These are phyloP conservation scores for Montifringilla adamsi DNA, from an alignment of 2,113 vertebrate species.

Conservation along the genomic window DNA sequence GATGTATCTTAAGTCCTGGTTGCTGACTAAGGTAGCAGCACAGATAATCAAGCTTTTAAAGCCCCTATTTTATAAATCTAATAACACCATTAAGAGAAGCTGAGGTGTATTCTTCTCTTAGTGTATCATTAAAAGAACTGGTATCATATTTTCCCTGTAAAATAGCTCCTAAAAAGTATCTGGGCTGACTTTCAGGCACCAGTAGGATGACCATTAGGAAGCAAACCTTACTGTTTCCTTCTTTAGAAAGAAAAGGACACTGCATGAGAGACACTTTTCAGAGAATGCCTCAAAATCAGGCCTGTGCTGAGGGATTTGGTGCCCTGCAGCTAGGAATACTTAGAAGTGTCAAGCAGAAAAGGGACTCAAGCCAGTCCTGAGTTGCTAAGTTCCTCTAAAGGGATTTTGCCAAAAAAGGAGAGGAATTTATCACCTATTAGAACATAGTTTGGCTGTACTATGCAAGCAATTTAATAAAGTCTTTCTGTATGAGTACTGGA, in stretches of 20 bases:
- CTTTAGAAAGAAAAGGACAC: background rate
- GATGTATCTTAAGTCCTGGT: background rate
- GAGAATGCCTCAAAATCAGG: background rate
- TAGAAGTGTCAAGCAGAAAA: background rate
- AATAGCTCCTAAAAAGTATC: background rate
- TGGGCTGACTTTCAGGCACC: background rate
- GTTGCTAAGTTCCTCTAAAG: background rate
- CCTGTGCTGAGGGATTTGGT: background rate
- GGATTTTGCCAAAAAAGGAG: slow-evolving; percentile 21
- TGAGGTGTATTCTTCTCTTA: background rate
- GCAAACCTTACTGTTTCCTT: background rate
- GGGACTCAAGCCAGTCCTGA: background rate
- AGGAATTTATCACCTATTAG: slow-evolving; percentile 5
- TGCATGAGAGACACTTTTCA: background rate
- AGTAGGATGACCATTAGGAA: background rate
- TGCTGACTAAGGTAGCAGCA: background rate
- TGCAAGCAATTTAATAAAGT: background rate
- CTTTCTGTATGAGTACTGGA: background rate
- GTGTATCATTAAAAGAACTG: background rate
- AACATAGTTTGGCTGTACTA: background rate
- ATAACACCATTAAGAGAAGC: background rate
- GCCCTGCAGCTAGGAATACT: background rate
- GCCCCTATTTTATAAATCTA: background rate
- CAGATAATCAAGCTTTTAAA: background rate
- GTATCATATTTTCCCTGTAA: background rate